A percentile compares a stretch with the other conserved stretches of the same genome.
Conservation (phyloP, 1,140 invertebrate species). For the Drosophila pectinifera region DNA sequence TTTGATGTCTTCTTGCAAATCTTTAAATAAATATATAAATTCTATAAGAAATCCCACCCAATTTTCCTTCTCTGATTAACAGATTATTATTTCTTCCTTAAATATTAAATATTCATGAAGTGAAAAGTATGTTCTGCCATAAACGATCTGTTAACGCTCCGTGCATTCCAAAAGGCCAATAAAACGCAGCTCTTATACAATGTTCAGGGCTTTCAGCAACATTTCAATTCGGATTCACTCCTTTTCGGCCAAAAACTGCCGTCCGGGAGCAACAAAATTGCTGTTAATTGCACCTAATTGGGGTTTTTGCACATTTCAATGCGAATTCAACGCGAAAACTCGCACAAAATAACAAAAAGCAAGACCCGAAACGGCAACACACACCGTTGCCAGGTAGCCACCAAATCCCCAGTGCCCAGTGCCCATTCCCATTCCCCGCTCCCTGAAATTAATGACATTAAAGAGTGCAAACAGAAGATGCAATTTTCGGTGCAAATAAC, state of each 20-base stretch:
- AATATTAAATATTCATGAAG: slow-evolving; percentile 23
- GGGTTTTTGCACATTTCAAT: slow-evolving; percentile 75
- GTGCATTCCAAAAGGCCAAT: slow-evolving; percentile 6
- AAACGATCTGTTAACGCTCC: slow-evolving; percentile 19
- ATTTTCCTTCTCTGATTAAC: background rate
- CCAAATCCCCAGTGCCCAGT: background rate
- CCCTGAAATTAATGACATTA: slow-evolving; percentile 62
- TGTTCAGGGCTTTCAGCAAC: slow-evolving; percentile 17
- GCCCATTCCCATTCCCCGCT: background rate
- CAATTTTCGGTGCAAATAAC: slow-evolving; percentile 64
- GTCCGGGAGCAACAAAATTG: slow-evolving; percentile 50
- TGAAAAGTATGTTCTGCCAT: slow-evolving; percentile 3
- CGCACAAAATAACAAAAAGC: slow-evolving; percentile 74
- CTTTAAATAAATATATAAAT: too few species aligned
- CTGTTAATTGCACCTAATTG: slow-evolving; percentile 77
- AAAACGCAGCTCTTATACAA: slow-evolving; percentile 6
- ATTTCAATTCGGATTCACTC: slow-evolving; percentile 18
- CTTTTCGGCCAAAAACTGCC: slow-evolving; percentile 33
- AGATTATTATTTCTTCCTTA: background rate
- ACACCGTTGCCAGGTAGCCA: slow-evolving; percentile 18
- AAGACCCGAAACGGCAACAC: slow-evolving; percentile 29
- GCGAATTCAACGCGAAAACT: slow-evolving; percentile 71
- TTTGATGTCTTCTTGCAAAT: background rate
- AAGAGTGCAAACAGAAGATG: slow-evolving; percentile 53
- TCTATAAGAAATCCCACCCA: background rate